phyloP scores from a whole-genome alignment of 2,888 invertebrate genomes.

The Protodeltote pygarga region DNA sequence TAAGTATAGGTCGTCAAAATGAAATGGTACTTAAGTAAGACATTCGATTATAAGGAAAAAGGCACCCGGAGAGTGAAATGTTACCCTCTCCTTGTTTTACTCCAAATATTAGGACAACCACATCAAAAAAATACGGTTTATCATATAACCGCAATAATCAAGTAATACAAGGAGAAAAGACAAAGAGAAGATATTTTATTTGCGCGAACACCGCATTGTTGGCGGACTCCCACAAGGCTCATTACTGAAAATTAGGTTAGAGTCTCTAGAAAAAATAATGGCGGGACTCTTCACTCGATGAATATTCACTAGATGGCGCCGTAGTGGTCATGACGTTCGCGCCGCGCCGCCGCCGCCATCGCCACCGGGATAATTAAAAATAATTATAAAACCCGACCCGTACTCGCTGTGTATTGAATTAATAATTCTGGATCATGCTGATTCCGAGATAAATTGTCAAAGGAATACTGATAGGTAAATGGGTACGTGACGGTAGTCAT shows the following conservation, averaged over 20 bases:
- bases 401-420: constrained; percentile 57
- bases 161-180: constrained; percentile 51
- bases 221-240: constrained; percentile 65
- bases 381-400: constrained; percentile 67
- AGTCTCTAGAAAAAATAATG: constrained; percentile 74
- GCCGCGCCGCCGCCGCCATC: constrained; percentile 35
- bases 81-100: background rate
- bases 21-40: background rate
- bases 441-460: constrained; percentile 33
- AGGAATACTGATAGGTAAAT: constrained; percentile 35
- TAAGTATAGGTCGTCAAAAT: too few species aligned
- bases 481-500: constrained; percentile 9
- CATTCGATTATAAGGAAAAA: background rate
- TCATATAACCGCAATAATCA: constrained; percentile 50
- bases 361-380: constrained; percentile 73
- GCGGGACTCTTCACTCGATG: constrained; percentile 65
- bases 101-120: constrained; percentile 3
- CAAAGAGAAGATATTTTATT: constrained; percentile 64
- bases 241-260: constrained; percentile 78
- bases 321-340: constrained; percentile 42
- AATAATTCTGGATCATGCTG: constrained; percentile 54
- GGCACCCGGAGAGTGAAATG: too few species aligned
- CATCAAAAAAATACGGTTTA: constrained; percentile 20
- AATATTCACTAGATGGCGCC: constrained; percentile 72
- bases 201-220: constrained; percentile 58